Evolutionary conservation across 1,140 invertebrate species (phyloP).

Genomic region (Cyrtorhinus lividipennis): DNA sequence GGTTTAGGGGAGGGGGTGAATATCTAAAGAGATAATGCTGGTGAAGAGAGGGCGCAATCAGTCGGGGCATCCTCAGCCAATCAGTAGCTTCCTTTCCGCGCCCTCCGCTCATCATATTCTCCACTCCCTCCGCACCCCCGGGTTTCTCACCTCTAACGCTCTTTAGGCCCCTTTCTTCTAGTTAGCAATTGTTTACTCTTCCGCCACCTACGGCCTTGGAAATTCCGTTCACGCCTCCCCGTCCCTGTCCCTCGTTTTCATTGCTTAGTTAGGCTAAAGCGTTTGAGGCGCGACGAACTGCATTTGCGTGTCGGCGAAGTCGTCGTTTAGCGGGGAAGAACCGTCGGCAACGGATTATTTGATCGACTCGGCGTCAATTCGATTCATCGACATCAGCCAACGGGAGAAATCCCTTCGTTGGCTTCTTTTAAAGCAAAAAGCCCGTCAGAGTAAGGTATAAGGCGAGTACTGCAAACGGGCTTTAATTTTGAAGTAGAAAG

Average conservation of each 20-base stretch:
- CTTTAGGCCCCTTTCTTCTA: conserved; percentile 3
- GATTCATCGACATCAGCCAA: too few relatives aligned
- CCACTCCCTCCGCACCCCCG: conserved; percentile 8
- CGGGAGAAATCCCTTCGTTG: too few relatives aligned
- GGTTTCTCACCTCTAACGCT: conserved; percentile 5
- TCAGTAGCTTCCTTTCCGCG: conserved; percentile 18
- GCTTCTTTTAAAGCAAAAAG: too few relatives aligned
- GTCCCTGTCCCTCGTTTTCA: neutral
- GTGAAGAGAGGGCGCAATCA: conserved; percentile 4
- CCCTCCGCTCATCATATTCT: conserved; percentile 16
- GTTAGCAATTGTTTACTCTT: conserved; percentile 10
- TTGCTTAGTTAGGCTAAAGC: conserved; percentile 6
- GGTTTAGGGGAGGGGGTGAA: conserved; percentile 1
- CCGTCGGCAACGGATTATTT: too few relatives aligned
- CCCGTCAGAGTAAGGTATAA: too few relatives aligned
- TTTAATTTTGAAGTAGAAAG: too few relatives aligned
- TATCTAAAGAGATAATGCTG: conserved; percentile 8
- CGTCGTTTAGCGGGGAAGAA: too few relatives aligned
- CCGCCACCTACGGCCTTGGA: conserved; percentile 15
- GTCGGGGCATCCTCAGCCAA: conserved; percentile 11
- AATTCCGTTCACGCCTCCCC: neutral
- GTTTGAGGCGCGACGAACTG: too few relatives aligned
- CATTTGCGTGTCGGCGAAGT: too few relatives aligned
- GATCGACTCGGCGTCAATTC: too few relatives aligned
- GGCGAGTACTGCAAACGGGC: too few relatives aligned